phyloP scores from a whole-genome alignment of 2,888 invertebrate species.

The Antheraea assamensis region DNA sequence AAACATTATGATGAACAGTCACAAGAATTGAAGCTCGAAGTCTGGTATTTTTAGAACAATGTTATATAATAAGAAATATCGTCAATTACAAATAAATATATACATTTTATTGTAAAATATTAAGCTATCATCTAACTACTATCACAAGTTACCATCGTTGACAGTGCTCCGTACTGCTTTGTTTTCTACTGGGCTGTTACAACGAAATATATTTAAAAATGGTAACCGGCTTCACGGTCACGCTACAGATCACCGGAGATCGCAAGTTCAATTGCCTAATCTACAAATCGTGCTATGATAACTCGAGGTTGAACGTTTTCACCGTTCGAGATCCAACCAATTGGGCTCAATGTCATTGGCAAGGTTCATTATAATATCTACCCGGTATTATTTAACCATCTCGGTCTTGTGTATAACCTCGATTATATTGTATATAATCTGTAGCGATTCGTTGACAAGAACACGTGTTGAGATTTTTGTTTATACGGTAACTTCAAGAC shows the following conservation, averaged over 20 bases:
- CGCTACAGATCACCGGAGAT: conserved; percentile 7
- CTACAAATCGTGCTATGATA: conserved; percentile 36
- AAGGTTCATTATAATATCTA: conserved; percentile 33
- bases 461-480: too few relatives aligned
- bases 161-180: neutral
- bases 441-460: neutral
- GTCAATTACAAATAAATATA: too few relatives aligned
- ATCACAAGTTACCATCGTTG: too few relatives aligned
- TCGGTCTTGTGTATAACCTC: neutral
- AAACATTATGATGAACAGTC: too few relatives aligned
- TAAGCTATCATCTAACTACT: too few relatives aligned
- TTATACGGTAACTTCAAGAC: neutral
- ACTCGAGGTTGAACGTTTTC: conserved; percentile 49
- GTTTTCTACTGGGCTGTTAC: neutral
- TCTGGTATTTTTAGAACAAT: too few relatives aligned
- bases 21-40: too few relatives aligned
- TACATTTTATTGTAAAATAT: too few relatives aligned
- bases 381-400: conserved; percentile 17
- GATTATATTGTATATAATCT: neutral
- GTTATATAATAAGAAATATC: too few relatives aligned
- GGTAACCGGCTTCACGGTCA: conserved; percentile 1
- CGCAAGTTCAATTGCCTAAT: conserved; percentile 44
- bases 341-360: conserved; percentile 55
- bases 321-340: conserved; percentile 41
- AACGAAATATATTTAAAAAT: conserved; percentile 1